These are phyloP conservation scores for Druon quercuslanigerum DNA, from an alignment of 1,140 invertebrate species.

Conservation along the genomic window DNA sequence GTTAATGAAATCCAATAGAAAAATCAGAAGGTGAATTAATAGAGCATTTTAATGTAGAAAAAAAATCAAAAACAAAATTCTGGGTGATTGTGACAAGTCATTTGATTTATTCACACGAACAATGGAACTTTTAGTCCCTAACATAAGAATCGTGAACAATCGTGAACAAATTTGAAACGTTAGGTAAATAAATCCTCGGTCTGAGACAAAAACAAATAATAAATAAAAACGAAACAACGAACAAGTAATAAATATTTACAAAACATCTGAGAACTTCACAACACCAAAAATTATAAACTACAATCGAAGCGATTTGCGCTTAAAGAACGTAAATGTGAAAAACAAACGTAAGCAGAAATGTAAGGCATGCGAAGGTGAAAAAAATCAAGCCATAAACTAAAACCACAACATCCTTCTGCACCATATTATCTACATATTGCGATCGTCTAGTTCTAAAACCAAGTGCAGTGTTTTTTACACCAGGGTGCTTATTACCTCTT, in stretches of 20 bases:
- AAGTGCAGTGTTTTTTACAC: slow-evolving; percentile 57
- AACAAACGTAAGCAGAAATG: slow-evolving; percentile 61
- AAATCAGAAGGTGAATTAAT: too few relatives aligned
- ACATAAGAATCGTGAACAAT: neutral
- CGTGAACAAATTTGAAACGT: neutral
- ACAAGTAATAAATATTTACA: slow-evolving; percentile 32
- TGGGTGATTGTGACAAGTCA: neutral
- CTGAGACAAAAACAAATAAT: slow-evolving; percentile 37
- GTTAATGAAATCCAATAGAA: too few relatives aligned
- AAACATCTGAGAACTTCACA: neutral
- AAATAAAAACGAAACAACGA: slow-evolving; percentile 34
- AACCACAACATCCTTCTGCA: slow-evolving; percentile 61
- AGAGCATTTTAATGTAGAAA: too few relatives aligned
- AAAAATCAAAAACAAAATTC: neutral
- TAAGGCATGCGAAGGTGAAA: slow-evolving; percentile 66
- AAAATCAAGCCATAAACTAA: slow-evolving; percentile 61
- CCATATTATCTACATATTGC: slow-evolving; percentile 57
- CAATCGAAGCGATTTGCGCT: neutral
- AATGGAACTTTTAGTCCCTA: neutral
- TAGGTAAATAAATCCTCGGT: neutral
- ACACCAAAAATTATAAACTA: neutral
- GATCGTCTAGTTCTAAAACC: slow-evolving; percentile 60
- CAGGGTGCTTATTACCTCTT: slow-evolving; percentile 70
- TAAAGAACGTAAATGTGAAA: slow-evolving; percentile 56
- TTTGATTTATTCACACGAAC: too few relatives aligned